Conservation (phyloP, 2,797 vertebrate genomes). For the Lithobates sylvaticus region DNA sequence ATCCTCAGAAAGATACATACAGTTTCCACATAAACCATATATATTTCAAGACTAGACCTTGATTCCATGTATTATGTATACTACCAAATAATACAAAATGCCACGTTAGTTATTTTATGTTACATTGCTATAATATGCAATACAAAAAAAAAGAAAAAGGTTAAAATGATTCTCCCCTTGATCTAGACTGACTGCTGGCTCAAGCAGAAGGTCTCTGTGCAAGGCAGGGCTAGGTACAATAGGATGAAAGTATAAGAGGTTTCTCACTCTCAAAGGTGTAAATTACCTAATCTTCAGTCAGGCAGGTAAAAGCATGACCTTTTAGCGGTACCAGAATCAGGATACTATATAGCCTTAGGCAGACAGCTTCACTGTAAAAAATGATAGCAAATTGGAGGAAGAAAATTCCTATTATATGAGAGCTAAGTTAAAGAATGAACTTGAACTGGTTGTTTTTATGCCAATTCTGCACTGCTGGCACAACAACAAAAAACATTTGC, state of each 20-base stretch:
- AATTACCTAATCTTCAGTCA: slow-evolving; percentile 24
- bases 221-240: slow-evolving; percentile 11
- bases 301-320: slow-evolving; percentile 28
- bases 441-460: not conserved
- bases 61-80: too few species aligned
- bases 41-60: too few species aligned
- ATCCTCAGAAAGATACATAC: too few species aligned
- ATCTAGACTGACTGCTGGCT: not conserved
- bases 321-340: not conserved
- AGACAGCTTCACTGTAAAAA: not conserved
- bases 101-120: not conserved
- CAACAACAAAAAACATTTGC: not conserved
- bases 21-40: too few species aligned
- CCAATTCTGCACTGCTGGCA: not conserved
- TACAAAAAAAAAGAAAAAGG: not conserved
- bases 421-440: not conserved
- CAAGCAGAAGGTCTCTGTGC: not conserved
- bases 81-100: too few species aligned
- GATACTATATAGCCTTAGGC: slow-evolving; percentile 8
- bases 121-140: not conserved
- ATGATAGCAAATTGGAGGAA: slow-evolving; percentile 5
- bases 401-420: not conserved
- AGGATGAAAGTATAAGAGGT: slow-evolving; percentile 4
- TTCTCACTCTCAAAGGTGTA: slow-evolving; percentile 29
- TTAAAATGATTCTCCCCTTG: not conserved